These are phyloP conservation scores for Tenthredo distinguenda DNA, from an alignment of 2,888 invertebrate genomes.

Conservation along the genomic window DNA sequence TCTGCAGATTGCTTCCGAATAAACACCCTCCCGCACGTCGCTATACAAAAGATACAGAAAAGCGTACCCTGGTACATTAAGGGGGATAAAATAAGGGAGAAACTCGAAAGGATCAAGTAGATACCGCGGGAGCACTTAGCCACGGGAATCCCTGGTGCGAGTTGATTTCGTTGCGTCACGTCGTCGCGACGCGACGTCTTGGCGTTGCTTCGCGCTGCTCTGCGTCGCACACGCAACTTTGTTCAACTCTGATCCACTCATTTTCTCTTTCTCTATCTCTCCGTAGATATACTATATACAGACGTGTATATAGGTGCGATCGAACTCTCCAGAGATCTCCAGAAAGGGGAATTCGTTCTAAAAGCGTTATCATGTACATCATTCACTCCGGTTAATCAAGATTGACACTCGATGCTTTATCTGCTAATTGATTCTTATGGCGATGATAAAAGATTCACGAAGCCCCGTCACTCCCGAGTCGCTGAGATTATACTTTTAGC, in stretches of 20 bases:
- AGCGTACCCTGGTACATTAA: not conserved
- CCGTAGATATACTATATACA: not conserved
- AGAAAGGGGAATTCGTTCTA: conserved; percentile 43
- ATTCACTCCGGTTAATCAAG: conserved; percentile 47
- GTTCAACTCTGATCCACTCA: conserved; percentile 13
- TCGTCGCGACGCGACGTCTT: not conserved
- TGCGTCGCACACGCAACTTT: conserved; percentile 20
- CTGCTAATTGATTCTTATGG: conserved; percentile 22
- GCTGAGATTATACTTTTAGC: not conserved
- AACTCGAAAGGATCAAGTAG: conserved; percentile 35
- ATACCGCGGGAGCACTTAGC: conserved; percentile 43
- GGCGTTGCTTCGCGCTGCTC: not conserved
- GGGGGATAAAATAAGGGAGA: conserved; percentile 36
- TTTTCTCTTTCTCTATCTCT: not conserved
- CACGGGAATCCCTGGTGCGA: not conserved
- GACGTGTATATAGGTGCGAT: not conserved
- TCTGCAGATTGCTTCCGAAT: not conserved
- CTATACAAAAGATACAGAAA: not conserved
- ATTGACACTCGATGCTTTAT: conserved; percentile 45
- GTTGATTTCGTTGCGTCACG: conserved; percentile 40
- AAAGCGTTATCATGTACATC: conserved; percentile 52
- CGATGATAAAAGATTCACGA: conserved; percentile 17
- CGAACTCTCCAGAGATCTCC: conserved; percentile 34
- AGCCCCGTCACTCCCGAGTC: not conserved
- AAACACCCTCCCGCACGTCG: not conserved